A percentile compares a stretch with the other conserved stretches of the same genome.
Evolutionary conservation across 2,113 vertebrate genomes (phyloP).

Genomic region (Furnarius figulus): DNA sequence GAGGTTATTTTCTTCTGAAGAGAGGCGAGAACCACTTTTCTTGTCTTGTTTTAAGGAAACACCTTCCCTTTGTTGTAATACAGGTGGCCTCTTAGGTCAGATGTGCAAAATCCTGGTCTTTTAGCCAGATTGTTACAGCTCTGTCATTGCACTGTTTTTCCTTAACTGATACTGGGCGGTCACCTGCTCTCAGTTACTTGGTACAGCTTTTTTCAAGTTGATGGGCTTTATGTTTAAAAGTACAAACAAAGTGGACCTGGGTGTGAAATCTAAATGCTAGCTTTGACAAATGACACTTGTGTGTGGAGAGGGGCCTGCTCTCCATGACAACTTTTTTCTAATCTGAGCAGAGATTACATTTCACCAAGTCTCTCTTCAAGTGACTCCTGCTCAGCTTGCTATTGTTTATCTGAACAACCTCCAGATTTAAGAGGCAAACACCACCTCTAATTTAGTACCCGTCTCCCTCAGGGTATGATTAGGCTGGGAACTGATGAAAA

Average conservation of each 20-base stretch:
- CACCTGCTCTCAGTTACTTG: neutral
- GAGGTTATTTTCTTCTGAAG: neutral
- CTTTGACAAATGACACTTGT: slow-evolving; percentile 36
- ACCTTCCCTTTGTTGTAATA: slow-evolving; percentile 37
- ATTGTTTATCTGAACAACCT: slow-evolving; percentile 16
- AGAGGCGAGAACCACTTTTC: neutral
- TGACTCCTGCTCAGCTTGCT: neutral
- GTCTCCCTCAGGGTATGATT: slow-evolving; percentile 38
- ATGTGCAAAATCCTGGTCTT: slow-evolving; percentile 52
- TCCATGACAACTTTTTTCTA: neutral
- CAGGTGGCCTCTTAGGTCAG: slow-evolving; percentile 33
- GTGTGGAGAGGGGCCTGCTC: neutral
- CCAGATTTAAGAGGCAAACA: slow-evolving; percentile 15
- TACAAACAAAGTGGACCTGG: slow-evolving; percentile 1
- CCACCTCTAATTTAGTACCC: slow-evolving; percentile 28
- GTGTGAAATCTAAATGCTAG: slow-evolving; percentile 54
- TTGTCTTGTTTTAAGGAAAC: slow-evolving; percentile 31
- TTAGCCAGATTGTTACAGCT: slow-evolving; percentile 53
- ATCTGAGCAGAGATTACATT: neutral
- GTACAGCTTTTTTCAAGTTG: slow-evolving; percentile 16
- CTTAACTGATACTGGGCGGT: neutral
- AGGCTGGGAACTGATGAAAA: slow-evolving; percentile 38
- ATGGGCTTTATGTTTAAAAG: neutral
- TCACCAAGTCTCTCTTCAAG: neutral
- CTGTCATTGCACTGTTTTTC: slow-evolving; percentile 40